Conservation (phyloP, 2,113 vertebrate genomes). For the Tor tambroides region DNA sequence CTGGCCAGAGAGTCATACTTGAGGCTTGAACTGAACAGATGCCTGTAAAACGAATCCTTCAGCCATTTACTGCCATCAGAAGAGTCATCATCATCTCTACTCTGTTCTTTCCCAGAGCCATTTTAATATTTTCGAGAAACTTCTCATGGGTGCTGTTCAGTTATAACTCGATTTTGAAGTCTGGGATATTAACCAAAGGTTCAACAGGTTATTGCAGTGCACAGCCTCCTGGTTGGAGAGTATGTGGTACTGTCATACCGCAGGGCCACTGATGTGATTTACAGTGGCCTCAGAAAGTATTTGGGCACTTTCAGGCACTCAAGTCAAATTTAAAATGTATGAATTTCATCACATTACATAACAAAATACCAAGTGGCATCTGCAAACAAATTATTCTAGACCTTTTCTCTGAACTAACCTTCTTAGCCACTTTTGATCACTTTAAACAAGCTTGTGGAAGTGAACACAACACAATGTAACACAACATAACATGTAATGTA, state of each 20-base stretch:
- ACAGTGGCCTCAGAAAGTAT: not conserved
- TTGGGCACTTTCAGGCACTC: constrained; percentile 12
- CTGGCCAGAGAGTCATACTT: constrained; percentile 12
- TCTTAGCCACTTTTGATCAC: not conserved
- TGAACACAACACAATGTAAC: not conserved
- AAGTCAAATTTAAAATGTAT: not conserved
- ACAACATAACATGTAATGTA: not conserved
- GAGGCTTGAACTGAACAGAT: constrained; percentile 30
- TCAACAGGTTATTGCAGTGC: constrained; percentile 9
- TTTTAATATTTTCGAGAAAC: constrained; percentile 25
- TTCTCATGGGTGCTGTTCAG: constrained; percentile 15
- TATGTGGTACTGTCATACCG: not conserved
- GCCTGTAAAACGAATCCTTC: constrained; percentile 18
- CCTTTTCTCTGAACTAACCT: not conserved
- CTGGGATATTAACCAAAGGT: not conserved
- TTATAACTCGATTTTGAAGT: constrained; percentile 13
- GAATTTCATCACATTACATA: not conserved
- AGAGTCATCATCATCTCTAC: constrained; percentile 2
- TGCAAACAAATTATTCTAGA: not conserved
- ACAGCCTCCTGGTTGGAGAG: not conserved
- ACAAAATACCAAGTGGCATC: constrained; percentile 5
- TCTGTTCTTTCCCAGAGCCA: constrained; percentile 18
- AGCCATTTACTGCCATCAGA: constrained; percentile 31
- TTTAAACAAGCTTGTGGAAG: not conserved
- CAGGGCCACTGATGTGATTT: not conserved